Evolutionary conservation across 30 jellyfish, hydroid and myxozoan genomes (phyloP), one percentile per base, ranked within the genome.

Genomic region (Haliclystus octoradiatus): DNA sequence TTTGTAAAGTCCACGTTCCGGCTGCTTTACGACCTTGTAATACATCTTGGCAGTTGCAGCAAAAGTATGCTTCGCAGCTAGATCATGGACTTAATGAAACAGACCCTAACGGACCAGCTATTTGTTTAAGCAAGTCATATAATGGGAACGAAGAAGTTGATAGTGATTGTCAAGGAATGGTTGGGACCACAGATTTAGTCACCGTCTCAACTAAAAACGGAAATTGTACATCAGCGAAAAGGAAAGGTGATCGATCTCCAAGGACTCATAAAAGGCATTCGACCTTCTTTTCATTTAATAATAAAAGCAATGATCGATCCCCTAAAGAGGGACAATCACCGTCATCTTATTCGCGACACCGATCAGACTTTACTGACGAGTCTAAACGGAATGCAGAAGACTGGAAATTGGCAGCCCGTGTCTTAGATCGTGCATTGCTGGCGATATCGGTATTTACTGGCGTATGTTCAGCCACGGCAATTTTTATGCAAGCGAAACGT

Each of bases 381-480:
- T 34, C 53, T 34, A 85, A 62, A 53, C 73, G 52, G 29, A 61
- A 79, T 62, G 88, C 76, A 12, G 94, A 78, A 51, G 96, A 85
- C 53, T 85, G 96, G 96, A 73, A 70, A 65, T 53, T 33, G 29
- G 96, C 90, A 1, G 96, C 96, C 14, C 78, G 93, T 31, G 86
- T 85, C 23, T 51, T 85, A 31, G 96, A 85, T 70, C 76, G 96
- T 60, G 70, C 73, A 26, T 64, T 85, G 81, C 79, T 85, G 5
- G 77, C 77, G n/a, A 34, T 85, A 29, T 72, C 96, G 0, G 70
- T 85, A 25, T 33, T 71, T 23, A 74, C 70, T 33, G 96, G 96
- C 31, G 94, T 85, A 1, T 81, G 78, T 13, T 78, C 94, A 22
- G 96, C 96, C 0, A 64, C 88, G 1, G 88, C 76, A 4, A 85